phyloP scores from a whole-genome alignment of 1,140 invertebrate species.

The Bombus cullumanus region DNA sequence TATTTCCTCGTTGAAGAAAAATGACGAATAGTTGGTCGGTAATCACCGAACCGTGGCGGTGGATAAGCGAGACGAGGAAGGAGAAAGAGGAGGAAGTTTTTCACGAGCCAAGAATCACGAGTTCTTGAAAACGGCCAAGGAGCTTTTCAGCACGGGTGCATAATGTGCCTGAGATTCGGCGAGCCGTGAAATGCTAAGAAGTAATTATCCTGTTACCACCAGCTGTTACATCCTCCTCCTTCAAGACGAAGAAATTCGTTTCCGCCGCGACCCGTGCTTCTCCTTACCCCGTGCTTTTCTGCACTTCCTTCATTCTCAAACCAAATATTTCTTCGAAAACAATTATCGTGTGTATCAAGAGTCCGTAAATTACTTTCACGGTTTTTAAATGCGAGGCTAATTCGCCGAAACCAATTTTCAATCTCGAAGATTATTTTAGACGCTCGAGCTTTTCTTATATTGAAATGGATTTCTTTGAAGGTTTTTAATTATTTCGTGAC shows the following conservation, averaged over 20 bases:
- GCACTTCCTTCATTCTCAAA: no score
- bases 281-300: no score
- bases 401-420: not conserved
- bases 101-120: conserved; percentile 32
- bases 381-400: conserved; percentile 5
- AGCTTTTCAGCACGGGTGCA: conserved; percentile 46
- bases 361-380: not conserved
- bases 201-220: conserved; percentile 63
- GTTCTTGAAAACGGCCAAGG: conserved; percentile 16
- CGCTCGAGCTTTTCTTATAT: not conserved
- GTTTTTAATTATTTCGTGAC: not conserved
- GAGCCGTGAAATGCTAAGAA: conserved; percentile 65
- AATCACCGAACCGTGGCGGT: conserved; percentile 9
- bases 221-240: conserved; percentile 56
- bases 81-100: conserved; percentile 3
- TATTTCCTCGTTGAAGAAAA: conserved; percentile 11
- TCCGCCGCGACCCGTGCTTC: conserved; percentile 13
- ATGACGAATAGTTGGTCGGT: conserved; percentile 14
- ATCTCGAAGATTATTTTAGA: not conserved
- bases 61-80: not conserved
- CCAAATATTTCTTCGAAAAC: conserved; percentile 20
- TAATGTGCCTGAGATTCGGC: conserved; percentile 56
- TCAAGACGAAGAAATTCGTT: conserved; percentile 56
- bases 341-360: conserved; percentile 32
- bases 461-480: not conserved